These are phyloP conservation scores for Lucilia cuprina DNA, from an alignment of 1,140 invertebrate genomes.

Conservation along the genomic window DNA sequence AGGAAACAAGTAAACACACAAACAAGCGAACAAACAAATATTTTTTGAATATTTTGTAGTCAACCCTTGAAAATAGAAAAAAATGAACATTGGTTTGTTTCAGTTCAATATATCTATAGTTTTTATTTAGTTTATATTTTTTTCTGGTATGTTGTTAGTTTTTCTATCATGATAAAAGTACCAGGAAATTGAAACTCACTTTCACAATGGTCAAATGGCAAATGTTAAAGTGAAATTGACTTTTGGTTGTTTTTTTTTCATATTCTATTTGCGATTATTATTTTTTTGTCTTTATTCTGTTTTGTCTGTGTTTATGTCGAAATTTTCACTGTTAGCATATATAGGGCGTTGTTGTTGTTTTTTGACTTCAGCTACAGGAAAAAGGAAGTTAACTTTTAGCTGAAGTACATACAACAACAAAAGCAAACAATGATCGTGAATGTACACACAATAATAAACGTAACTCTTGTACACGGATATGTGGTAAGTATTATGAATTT, in stretches of 20 bases:
- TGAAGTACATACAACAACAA: background rate
- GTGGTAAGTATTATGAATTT: background rate
- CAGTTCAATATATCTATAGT: background rate
- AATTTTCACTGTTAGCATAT: background rate
- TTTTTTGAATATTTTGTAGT: slow-evolving; percentile 28
- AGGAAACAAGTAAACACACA: background rate
- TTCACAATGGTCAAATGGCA: slow-evolving; percentile 34
- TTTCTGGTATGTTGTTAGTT: slow-evolving; percentile 1
- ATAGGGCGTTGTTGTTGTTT: background rate
- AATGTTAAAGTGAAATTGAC: slow-evolving; percentile 27
- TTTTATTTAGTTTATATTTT: background rate
- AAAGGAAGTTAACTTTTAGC: slow-evolving; percentile 32
- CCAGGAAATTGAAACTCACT: slow-evolving; percentile 34
- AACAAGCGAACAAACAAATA: background rate
- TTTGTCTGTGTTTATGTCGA: slow-evolving; percentile 5
- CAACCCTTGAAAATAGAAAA: slow-evolving; percentile 12
- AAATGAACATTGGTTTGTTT: background rate
- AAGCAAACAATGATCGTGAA: background rate
- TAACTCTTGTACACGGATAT: background rate
- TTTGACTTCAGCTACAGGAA: slow-evolving; percentile 10
- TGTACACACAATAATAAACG: background rate
- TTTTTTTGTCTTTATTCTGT: background rate
- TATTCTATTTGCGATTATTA: background rate
- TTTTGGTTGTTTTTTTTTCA: background rate
- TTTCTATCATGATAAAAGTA: slow-evolving; percentile 19